A percentile compares a stretch with the other conserved stretches of the same genome.
phyloP scores from a whole-genome alignment of 2,113 vertebrate species.

The Narcine bancroftii region DNA sequence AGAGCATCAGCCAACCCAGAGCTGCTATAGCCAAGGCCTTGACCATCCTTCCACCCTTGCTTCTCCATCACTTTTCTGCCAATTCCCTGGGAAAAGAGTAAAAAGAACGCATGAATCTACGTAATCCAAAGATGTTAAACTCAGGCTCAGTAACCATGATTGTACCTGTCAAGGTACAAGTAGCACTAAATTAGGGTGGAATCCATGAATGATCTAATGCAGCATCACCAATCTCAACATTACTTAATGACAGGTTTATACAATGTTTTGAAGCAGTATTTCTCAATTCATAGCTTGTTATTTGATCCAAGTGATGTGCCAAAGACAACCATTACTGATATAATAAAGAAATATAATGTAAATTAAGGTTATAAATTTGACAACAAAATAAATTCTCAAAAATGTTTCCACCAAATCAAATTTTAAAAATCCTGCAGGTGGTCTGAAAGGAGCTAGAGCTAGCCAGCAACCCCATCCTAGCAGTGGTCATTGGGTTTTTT shows the following conservation, averaged over 20 bases:
- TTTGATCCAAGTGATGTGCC: too few species aligned
- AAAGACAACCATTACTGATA: too few species aligned
- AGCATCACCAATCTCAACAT: not conserved
- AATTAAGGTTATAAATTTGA: too few species aligned
- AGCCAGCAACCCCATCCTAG: too few species aligned
- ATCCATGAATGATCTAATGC: not conserved
- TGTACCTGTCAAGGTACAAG: not conserved
- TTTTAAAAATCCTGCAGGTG: too few species aligned
- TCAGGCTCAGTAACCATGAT: not conserved
- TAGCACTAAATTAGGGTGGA: not conserved
- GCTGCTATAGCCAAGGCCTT: constrained; percentile 73
- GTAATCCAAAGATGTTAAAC: not conserved
- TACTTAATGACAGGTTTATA: too few species aligned
- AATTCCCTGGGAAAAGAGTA: constrained; percentile 63
- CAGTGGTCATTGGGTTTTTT: too few species aligned
- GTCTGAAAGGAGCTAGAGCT: too few species aligned
- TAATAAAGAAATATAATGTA: too few species aligned
- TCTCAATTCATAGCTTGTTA: not conserved
- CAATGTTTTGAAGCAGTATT: not conserved
- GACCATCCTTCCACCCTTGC: constrained; percentile 88
- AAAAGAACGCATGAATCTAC: not conserved
- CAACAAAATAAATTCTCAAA: too few species aligned
- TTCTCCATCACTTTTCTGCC: constrained; percentile 86
- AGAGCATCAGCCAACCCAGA: constrained; percentile 75
- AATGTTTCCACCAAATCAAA: too few species aligned